Base-by-base conservation (phyloP, 2,888 invertebrate species). In the Melieria picta region DNA sequence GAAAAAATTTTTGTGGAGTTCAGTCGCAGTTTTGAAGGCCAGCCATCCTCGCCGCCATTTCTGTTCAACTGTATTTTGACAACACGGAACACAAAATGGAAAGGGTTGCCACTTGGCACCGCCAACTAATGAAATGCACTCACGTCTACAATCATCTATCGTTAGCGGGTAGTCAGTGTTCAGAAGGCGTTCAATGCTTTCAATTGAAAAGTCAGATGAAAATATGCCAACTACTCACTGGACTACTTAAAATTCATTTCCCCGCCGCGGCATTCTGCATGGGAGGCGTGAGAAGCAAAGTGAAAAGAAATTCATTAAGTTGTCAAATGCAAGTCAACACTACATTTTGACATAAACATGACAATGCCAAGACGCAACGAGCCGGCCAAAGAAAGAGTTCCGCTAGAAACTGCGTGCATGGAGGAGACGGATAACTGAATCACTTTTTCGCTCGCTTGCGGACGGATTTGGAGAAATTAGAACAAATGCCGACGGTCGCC, bases 331-430 rank as follows among this genome's bases (percentile, higher is more conserved):
- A 73, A 74, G 70, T 75, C 74, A 75, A 75, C 74, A 70, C 71
- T 71, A 71, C 61, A 74, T 71, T 65, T 61, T 74, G 77, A 76
- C 77, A 75, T 71, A 66, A 74, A 76, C 76, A 76, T 77, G 76
- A 77, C 76, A 75, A 63, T 63, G 57, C 47, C 63, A 63, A 69
- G 63, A 63, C 57, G 62, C 63, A 62, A 6, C 30, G 13, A 56
- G n/a, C 13, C 13, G 30, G 30, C 13, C 4, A 16, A 56, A 56
- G 30, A 9, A 7, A 4, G n/a, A 13, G 13, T 48, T 48, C 57
- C 47, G 58, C 42, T n/a, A 46, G 7, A 58, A 30, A 30, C 30
- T 30, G 30, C 30, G 30, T 30, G 60, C 7, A 60, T 42, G 45
- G 10, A 6, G 11, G 10, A 6, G 10, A 16, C 13, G 6, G 10